phyloP scores from a whole-genome alignment of 2,888 invertebrate species.

The Artemia sinica region DNA sequence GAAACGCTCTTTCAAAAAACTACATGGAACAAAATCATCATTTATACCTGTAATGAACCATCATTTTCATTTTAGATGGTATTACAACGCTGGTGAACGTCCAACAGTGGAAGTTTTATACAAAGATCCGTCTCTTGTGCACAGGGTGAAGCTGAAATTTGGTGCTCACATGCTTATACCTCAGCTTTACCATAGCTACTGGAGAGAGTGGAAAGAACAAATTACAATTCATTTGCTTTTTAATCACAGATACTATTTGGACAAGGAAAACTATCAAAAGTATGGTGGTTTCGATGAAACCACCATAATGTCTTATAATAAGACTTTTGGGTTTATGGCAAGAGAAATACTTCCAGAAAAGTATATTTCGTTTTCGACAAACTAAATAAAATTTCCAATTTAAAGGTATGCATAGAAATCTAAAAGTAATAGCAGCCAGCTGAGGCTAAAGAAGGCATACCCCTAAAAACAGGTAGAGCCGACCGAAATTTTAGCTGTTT shows the following conservation, averaged over 20 bases:
- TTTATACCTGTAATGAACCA: too few species aligned
- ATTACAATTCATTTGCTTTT: conserved; percentile 22
- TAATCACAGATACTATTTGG: conserved; percentile 22
- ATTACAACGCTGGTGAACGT: conserved; percentile 29
- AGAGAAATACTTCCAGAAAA: neutral
- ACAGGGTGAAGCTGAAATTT: conserved; percentile 27
- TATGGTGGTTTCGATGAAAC: conserved; percentile 25
- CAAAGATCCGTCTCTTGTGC: conserved; percentile 27
- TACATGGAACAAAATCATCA: too few species aligned
- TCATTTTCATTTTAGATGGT: conserved; percentile 23
- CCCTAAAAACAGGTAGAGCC: too few species aligned
- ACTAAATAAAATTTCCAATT: too few species aligned
- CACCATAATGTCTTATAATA: conserved; percentile 26
- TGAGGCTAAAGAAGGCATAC: too few species aligned
- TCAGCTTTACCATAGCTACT: conserved; percentile 19
- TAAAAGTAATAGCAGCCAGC: too few species aligned
- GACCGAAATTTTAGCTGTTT: too few species aligned
- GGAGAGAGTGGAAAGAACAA: conserved; percentile 19
- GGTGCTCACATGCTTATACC: conserved; percentile 25
- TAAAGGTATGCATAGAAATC: too few species aligned
- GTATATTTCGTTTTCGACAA: too few species aligned
- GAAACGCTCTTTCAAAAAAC: too few species aligned
- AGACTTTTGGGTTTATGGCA: conserved; percentile 26
- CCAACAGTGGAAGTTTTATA: conserved; percentile 27
- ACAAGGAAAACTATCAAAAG: conserved; percentile 9